Base-by-base conservation (phyloP, 2,888 invertebrate genomes). In the Pristionchus mayeri region DNA sequence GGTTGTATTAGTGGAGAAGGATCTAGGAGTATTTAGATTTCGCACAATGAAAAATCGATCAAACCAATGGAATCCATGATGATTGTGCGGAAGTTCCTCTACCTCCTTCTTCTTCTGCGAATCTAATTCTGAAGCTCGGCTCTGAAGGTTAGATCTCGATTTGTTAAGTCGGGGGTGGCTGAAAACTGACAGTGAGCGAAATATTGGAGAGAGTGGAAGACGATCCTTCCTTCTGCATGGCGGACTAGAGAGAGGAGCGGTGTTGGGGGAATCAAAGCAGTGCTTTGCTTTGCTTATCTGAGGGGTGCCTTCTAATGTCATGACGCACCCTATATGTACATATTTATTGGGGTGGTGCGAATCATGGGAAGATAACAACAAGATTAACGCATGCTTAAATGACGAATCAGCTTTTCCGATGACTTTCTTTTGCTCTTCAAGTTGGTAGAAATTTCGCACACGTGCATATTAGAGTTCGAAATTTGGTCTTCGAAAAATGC, bases 31-130 rank as follows among this genome's bases (percentile, higher is more conserved):
- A n/a, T n/a, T n/a, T n/a, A n/a, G n/a, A n/a, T n/a, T n/a, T n/a
- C n/a, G n/a, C n/a, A n/a, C n/a, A 44, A 44, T 44, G 7, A 1
- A 24, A 44, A 21, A 44, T 24, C 44, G 21, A 37, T 24, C 71
- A 71, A 37, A 71, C 71, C 71, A 71, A 24, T 71, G 71, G 24
- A 71, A 71, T 71, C 71, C 71, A 44, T 71, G 71, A 44, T 71
- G 71, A 44, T 71, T 71, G 16, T 71, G 71, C 0, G 63, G 63
- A 34, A 63, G 18, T n/a, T 13, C 44, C 24, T 71, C 40, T 40
- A n/a, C 24, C 21, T 71, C 30, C n/a, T 71, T 21, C 40, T 24
- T 71, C 71, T 71, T 44, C 30, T 40, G 11, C 27, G 71, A n/a
- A 40, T n/a, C 30, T 7, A 40, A 21, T 40, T 37, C 71, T 6